phyloP scores from a whole-genome alignment of 1,140 invertebrate genomes.

The Rhagoletis zephyria region DNA sequence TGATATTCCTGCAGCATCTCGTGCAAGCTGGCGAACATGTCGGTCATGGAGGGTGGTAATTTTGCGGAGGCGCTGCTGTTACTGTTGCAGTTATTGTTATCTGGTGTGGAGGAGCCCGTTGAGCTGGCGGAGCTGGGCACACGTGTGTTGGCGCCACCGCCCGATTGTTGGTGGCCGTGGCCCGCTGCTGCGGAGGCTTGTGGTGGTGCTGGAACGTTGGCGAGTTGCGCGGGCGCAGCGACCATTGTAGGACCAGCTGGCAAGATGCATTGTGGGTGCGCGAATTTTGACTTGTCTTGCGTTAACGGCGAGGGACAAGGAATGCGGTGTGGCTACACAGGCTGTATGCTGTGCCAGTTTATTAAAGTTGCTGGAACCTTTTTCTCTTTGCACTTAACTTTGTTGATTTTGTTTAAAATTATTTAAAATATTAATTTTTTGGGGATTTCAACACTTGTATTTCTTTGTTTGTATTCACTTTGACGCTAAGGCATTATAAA shows the following conservation, averaged over 20 bases:
- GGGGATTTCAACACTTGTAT: not conserved
- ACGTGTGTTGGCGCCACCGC: conserved; percentile 5
- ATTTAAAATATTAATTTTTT: not conserved
- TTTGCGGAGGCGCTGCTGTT: conserved; percentile 60
- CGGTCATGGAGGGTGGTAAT: conserved; percentile 77
- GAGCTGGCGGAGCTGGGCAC: conserved; percentile 62
- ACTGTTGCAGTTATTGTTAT: conserved; percentile 54
- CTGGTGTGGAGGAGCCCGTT: conserved; percentile 70
- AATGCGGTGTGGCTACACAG: not conserved
- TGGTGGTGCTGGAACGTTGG: conserved; percentile 36
- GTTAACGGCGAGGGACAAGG: not conserved
- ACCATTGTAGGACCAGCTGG: conserved; percentile 71
- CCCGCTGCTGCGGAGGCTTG: conserved; percentile 35
- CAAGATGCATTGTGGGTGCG: conserved; percentile 66
- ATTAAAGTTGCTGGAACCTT: not conserved
- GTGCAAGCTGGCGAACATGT: conserved; percentile 81
- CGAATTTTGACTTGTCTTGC: conserved; percentile 46
- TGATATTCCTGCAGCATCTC: conserved; percentile 89
- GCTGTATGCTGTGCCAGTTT: not conserved
- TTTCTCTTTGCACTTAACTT: not conserved
- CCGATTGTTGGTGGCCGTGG: conserved; percentile 35
- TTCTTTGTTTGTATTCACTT: not conserved
- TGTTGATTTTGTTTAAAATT: not conserved
- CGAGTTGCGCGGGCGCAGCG: conserved; percentile 66
- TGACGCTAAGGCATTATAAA: not conserved